These are phyloP conservation scores for Parapsyche elsis DNA, from an alignment of 1,140 invertebrate species.

Conservation along the genomic window DNA sequence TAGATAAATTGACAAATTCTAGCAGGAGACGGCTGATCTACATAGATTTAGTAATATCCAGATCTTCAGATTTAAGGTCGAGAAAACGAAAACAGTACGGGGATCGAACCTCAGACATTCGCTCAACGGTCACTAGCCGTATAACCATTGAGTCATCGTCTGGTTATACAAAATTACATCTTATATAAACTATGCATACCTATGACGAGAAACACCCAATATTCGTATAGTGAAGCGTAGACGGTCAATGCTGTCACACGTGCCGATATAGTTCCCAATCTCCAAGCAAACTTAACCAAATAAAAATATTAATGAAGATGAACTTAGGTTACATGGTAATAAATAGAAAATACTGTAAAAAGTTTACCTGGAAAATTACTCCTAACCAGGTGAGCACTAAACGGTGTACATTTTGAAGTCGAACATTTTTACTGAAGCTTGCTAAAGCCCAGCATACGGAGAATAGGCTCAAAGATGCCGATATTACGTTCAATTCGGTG, in stretches of 20 bases:
- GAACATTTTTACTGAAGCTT: conserved; percentile 90
- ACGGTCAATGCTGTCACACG: conserved; percentile 83
- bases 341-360: background rate
- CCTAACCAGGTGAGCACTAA: conserved; percentile 90
- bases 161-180: conserved; percentile 21
- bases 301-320: conserved; percentile 5
- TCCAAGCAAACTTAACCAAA: conserved; percentile 76
- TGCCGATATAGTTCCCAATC: conserved; percentile 86
- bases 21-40: no score
- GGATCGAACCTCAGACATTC: no score
- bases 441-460: conserved; percentile 91
- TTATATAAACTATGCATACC: conserved; percentile 60
- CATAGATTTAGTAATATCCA: no score
- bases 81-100: no score
- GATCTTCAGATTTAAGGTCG: no score
- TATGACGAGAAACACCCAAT: conserved; percentile 85
- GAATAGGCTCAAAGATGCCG: conserved; percentile 82
- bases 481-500: conserved; percentile 83
- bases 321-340: background rate
- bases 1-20: no score
- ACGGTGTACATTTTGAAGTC: conserved; percentile 82
- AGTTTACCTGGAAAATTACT: conserved; percentile 79
- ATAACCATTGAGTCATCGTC: no score
- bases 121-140: no score
- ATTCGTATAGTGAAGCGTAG: conserved; percentile 87